Evolutionary conservation across 1,140 invertebrate species (phyloP).

Genomic region (Portunus trituberculatus): DNA sequence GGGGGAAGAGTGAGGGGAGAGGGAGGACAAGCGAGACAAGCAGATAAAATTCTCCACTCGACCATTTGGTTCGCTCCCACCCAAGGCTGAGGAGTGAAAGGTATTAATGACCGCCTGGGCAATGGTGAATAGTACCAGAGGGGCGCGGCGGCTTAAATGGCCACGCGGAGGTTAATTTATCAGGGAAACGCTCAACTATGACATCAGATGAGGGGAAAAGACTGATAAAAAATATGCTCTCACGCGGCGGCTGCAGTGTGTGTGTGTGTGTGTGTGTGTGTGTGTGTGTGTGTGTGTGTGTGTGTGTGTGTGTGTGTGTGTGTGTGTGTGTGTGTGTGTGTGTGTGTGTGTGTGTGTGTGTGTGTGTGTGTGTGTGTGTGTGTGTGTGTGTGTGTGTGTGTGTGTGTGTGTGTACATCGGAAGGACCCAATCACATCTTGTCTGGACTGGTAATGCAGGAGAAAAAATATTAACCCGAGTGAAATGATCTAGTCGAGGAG

Average conservation of each 20-base stretch:
- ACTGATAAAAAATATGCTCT: not conserved
- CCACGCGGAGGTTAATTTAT: conserved; percentile 34
- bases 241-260: not conserved
- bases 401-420: not conserved
- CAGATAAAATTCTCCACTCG: not conserved
- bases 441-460: not conserved
- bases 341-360: conserved; percentile 39
- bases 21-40: not conserved
- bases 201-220: conserved; percentile 37
- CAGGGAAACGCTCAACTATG: conserved; percentile 21
- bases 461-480: not conserved
- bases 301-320: conserved; percentile 52
- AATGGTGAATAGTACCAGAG: not conserved
- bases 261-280: conserved; percentile 42
- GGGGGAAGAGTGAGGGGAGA: not conserved
- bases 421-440: too few species aligned
- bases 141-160: conserved; percentile 31
- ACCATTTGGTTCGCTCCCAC: conserved; percentile 17
- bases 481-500: not conserved
- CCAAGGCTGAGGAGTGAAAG: not conserved
- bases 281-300: conserved; percentile 41
- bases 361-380: conserved; percentile 52
- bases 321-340: conserved; percentile 52
- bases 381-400: conserved; percentile 45
- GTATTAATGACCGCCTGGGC: conserved; percentile 39